Evolutionary conservation across 2,888 invertebrate genomes (phyloP).

Genomic region (Dynastes maya): DNA sequence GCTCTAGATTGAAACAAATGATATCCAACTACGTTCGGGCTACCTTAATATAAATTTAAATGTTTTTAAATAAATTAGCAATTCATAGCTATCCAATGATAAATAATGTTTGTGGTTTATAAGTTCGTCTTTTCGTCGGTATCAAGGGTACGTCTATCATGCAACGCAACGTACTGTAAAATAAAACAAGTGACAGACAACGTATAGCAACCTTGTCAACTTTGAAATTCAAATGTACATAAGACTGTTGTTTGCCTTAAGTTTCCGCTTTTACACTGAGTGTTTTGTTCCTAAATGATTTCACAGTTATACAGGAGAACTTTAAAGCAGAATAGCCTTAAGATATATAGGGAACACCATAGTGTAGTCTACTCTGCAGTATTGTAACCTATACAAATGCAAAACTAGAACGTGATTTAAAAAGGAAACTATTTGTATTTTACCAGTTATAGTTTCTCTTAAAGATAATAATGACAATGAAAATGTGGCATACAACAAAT

Average conservation of each 20-base stretch:
- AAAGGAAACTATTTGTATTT: too few relatives aligned
- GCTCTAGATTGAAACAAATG: conserved; percentile 54
- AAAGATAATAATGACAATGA: too few relatives aligned
- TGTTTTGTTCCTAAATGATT: too few relatives aligned
- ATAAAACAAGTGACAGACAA: conserved; percentile 31
- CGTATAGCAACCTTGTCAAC: conserved; percentile 48
- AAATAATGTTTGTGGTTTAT: conserved; percentile 56
- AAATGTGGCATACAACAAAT: too few relatives aligned
- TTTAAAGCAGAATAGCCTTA: too few relatives aligned
- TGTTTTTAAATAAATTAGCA: conserved; percentile 60
- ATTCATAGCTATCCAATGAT: conserved; percentile 56
- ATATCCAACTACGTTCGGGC: conserved; percentile 51
- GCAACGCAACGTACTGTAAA: conserved; percentile 39
- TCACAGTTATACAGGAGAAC: too few relatives aligned
- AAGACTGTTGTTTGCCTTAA: not conserved
- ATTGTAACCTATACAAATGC: too few relatives aligned
- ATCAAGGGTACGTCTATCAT: conserved; percentile 49
- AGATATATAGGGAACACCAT: too few relatives aligned
- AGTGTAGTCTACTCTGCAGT: too few relatives aligned
- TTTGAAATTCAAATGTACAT: conserved; percentile 49
- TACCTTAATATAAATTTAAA: conserved; percentile 57
- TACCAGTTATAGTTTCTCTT: too few relatives aligned
- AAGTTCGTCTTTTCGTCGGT: conserved; percentile 57
- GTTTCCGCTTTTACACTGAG: not conserved
- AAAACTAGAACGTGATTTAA: too few relatives aligned